Evolutionary conservation across 2,113 vertebrate species (phyloP).

Genomic region (Saguinus imperator): DNA sequence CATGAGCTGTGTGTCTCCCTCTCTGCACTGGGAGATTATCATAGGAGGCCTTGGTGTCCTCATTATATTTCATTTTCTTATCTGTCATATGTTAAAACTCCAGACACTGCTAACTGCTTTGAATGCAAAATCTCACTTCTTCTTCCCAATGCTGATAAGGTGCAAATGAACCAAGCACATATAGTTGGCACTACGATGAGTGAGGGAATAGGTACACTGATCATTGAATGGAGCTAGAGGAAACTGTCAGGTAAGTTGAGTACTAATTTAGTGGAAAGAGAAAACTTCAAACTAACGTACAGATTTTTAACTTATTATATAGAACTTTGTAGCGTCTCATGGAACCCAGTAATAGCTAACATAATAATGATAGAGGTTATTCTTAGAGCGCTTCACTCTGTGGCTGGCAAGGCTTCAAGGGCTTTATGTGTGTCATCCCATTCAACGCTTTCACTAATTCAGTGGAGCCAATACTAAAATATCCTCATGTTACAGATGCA

Average conservation of each 20-base stretch:
- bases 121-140: neutral
- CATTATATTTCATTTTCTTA: neutral
- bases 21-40: neutral
- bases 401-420: neutral
- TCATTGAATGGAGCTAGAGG: neutral
- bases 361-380: neutral
- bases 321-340: neutral
- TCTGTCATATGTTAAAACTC: neutral
- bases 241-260: too few relatives aligned
- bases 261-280: neutral
- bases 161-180: neutral
- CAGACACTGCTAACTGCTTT: neutral
- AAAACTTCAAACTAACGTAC: neutral
- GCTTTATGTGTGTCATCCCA: neutral
- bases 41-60: neutral
- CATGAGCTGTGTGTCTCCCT: neutral
- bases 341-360: neutral
- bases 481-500: neutral
- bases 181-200: neutral
- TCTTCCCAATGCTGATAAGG: neutral
- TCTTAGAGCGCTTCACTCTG: neutral
- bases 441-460: neutral
- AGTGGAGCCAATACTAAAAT: neutral
- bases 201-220: neutral
- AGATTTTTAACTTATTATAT: neutral